Evolutionary conservation across 2,888 invertebrate species (phyloP), one percentile per base, ranked within the genome.

Genomic region (Catonia carolina): DNA sequence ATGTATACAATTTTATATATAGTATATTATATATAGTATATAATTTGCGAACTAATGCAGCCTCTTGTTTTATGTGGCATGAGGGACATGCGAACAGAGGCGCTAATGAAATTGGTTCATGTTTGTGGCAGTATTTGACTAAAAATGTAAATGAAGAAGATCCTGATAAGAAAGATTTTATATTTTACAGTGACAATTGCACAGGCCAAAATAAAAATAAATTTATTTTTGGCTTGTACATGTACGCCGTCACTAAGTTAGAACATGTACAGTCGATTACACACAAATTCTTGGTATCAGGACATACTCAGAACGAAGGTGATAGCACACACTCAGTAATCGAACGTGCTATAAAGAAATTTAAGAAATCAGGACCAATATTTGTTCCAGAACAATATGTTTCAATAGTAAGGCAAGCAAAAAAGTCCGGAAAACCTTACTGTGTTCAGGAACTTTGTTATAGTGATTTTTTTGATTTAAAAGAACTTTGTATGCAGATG

Each of bases 161-260:
- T 37, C 14, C 27, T 12, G 42, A 50, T 33, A 48, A 50, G 10
- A 41, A 47, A 17, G 57, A 61, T 5, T 10, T 61, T 27, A 51
- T 61, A 23, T 64, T 67, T 52, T 68, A 63, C 60, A 63, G 64
- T 7, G 65, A 66, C 55, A 67, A 65, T 56, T 67, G 66, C 48
- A 20, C 50, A 31, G 65, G 63, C 8, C 64, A 65, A 50, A 56
- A 66, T 42, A 66, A 66, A 59, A 66, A 64, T 56, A 57, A 56
- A 50, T 65, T 58, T 51, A 60, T 65, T 23, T 42, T 64, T 17
- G 48, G 58, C 33, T 33, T 63, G 37, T 63, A 60, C 52, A 17
- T 63, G 17, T 63, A 63, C 41, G 62, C 61, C 18, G 55, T 63
- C n/a, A 42, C 45, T 17, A 53, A 58, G 15, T 52, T 60, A 17